Base-by-base conservation (phyloP, 2,113 vertebrate species). In the Uria lomvia region DNA sequence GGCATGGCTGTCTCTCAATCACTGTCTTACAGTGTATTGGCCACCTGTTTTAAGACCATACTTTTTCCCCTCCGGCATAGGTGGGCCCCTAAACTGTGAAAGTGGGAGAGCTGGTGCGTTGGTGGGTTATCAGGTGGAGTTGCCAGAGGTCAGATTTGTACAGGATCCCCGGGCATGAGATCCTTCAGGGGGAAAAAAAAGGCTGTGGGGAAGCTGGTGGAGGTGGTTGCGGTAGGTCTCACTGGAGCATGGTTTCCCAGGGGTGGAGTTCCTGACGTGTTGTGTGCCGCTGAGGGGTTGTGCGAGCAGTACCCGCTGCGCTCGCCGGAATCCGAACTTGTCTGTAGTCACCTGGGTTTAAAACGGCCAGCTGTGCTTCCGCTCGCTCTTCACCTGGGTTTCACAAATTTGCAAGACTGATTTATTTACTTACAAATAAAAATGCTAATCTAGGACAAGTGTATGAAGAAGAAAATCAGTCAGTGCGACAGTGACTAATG, bases 291-390 rank as follows among this genome's bases (percentile, higher is more conserved):
- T 1, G 14, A 45, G 45, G 43, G 19, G 17, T 58, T 68, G 17
- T 40, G 32, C 0, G 6, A 52, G 42, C 30, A 2, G 63, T 38
- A n/a, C 40, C 45, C 9, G 2, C 34, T 0, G 5, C 1, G 1
- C 80, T 74, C n/a, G n/a, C 59, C 1, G 2, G 36, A 29, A 27
- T 75, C 70, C 7, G 4, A 55, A 23, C 47, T 49, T 32, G 2
- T 2, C 27, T 45, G 18, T n/a, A 15, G 27, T 45, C 72, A 49
- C 36, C 15, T 38, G 72, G 22, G 11, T 72, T 68, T 68, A 8
- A 63, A 77, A 49, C 10, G 50, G 27, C 22, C 13, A 23, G 40
- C 43, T 36, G 26, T 73, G 53, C 36, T 72, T 92, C 81, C 70
- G 56, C 34, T 12, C 11, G 2, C 7, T 65, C 20, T 86, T 94